Base-by-base conservation (phyloP, 2,113 vertebrate genomes). In the Paradoxurus hermaphroditus region DNA sequence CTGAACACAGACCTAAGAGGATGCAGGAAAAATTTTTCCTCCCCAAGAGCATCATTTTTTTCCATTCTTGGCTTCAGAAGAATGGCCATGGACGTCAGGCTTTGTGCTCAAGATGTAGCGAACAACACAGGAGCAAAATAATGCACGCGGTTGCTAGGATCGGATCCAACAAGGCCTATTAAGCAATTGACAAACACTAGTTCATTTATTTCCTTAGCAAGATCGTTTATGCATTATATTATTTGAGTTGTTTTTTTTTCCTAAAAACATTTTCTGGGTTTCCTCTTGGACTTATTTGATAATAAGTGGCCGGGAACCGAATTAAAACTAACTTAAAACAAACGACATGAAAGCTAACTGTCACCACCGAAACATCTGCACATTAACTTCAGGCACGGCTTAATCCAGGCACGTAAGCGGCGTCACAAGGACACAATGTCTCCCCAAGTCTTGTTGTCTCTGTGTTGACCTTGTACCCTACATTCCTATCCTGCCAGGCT, bases 341-440 rank as follows among this genome's bases (percentile, higher is more conserved):
- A 49, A 39, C 79, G 36, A 62, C n/a, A 4, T 41, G 70, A 49
- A 7, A 63, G 12, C 51, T 83, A 44, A 36, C 12, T 91, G 18
- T 81, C 25, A 29, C 36, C 67, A n/a, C 41, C 34, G 21, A 93
- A 93, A 31, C 18, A 39, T 75, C 31, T 41, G 21, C 25, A 7
- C 14, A 0, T 91, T 11, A 72, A 31, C 31, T 94, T 67, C 27
- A 91, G 41, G 25, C 5, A 1, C 19, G 36, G 34, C 56, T 73
- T 29, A 70, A 73, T 87, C 29, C n/a, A 68, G 62, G 21, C 63
- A 3, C 27, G 14, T 19, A 29, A 73, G 19, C 39, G 31, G 29
- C 25, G 36, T 3, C 16, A 2, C 9, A 7, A 4, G 1, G 11
- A 34, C 4, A 1, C 5, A 16, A 0, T 31, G 3, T 77, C 23